Percentiles rank a stretch among this genome's conserved stretches.
These are phyloP conservation scores for Nemotelus pantherinus DNA, from an alignment of 2,888 invertebrate species.

Conservation along the genomic window DNA sequence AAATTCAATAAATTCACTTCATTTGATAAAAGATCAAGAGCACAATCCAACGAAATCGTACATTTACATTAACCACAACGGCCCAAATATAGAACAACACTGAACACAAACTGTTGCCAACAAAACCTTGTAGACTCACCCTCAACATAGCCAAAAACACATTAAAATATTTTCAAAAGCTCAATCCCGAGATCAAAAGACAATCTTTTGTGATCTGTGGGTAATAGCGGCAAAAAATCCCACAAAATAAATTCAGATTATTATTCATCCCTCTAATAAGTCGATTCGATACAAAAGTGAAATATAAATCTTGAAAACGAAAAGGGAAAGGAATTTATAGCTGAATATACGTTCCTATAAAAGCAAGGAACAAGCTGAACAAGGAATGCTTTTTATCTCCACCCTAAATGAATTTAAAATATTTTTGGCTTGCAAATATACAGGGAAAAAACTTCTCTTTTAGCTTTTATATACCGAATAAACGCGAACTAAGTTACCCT, in stretches of 20 bases:
- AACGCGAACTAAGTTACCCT: slow-evolving; percentile 37
- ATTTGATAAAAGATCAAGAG: no score
- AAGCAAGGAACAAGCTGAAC: slow-evolving; percentile 28
- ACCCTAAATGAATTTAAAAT: slow-evolving; percentile 44
- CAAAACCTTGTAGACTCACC: not conserved
- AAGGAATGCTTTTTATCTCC: slow-evolving; percentile 45
- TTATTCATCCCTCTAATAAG: slow-evolving; percentile 42
- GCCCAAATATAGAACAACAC: no score
- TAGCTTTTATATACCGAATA: slow-evolving; percentile 21
- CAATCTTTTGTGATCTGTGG: slow-evolving; percentile 12
- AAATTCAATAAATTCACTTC: no score
- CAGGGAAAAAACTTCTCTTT: slow-evolving; percentile 28
- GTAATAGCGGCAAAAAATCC: not conserved
- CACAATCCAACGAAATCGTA: no score
- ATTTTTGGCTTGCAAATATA: slow-evolving; percentile 44
- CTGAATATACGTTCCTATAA: not conserved
- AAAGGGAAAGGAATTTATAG: slow-evolving; percentile 42
- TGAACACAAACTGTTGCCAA: no score
- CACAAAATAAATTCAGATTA: slow-evolving; percentile 30
- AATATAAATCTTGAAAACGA: slow-evolving; percentile 41
- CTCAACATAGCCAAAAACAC: not conserved
- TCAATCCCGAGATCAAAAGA: slow-evolving; percentile 29
- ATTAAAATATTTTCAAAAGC: slow-evolving; percentile 18
- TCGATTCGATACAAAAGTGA: slow-evolving; percentile 38
- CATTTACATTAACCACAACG: no score